Evolutionary conservation across 2,888 invertebrate genomes (phyloP).

Genomic region (Ernsta delagoae): DNA sequence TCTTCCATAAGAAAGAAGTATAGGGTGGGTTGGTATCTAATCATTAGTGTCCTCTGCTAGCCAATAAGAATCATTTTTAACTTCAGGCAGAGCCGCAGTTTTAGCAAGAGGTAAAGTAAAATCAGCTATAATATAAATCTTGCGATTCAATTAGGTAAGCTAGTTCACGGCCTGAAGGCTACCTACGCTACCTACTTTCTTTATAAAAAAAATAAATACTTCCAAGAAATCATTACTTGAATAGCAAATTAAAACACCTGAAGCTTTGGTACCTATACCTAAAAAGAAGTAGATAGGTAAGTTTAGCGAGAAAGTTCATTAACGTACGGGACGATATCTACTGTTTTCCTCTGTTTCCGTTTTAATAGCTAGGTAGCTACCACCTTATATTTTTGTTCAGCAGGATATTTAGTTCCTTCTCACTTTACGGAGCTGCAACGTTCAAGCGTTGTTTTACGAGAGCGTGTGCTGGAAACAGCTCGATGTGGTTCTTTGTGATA

Average conservation of each 20-base stretch:
- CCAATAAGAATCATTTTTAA: too few relatives aligned
- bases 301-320: constrained; percentile 27
- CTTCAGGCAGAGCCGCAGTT: too few relatives aligned
- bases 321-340: constrained; percentile 25
- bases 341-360: constrained; percentile 23
- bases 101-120: too few relatives aligned
- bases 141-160: too few relatives aligned
- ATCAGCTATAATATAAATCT: too few relatives aligned
- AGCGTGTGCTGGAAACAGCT: constrained; percentile 11
- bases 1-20: too few relatives aligned
- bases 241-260: background rate
- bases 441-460: constrained; percentile 13
- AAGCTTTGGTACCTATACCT: background rate
- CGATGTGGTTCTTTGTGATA: constrained; percentile 9
- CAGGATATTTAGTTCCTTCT: constrained; percentile 21
- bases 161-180: too few relatives aligned
- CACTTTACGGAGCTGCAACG: constrained; percentile 5
- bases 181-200: too few relatives aligned
- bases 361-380: constrained; percentile 11
- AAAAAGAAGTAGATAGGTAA: constrained; percentile 3
- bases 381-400: constrained; percentile 22
- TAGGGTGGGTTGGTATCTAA: too few relatives aligned
- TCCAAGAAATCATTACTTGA: background rate
- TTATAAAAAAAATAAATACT: background rate
- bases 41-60: too few relatives aligned